Evolutionary conservation across 2,797 vertebrate species (phyloP), one percentile per base, ranked within the genome.

Genomic region (Galago senegalensis): DNA sequence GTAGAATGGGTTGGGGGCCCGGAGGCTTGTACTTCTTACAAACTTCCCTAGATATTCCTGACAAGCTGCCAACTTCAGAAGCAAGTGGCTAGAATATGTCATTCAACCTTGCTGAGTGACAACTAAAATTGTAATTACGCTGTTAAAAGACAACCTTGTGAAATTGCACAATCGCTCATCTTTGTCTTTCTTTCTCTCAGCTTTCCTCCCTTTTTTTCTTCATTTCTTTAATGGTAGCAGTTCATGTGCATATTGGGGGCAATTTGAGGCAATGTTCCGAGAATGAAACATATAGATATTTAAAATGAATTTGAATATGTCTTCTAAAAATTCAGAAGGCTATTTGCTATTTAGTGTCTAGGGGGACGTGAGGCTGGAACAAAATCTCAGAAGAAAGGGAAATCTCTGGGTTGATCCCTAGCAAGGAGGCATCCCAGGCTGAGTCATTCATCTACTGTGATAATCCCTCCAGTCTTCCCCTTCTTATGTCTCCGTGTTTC

Each of bases 41-140:
- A 4, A 95, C n/a, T 89, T 92, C 58, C 31, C 46, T 20, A 25
- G 84, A 31, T 94, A 37, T 31, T 89, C 40, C 91, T 94, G 94
- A 87, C 56, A 89, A 7, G 14, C 93, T 23, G 16, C 70, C 86
- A 95, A 79, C 65, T 82, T 89, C 72, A 34, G 31, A 96, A 95
- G 88, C 92, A 82, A 73, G 76, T 93, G 96, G 94, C 96, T 96
- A 61, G 94, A 91, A 93, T 25, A 21, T 92, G 91, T 84, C 94
- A 94, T n/a, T 94, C 96, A 97, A 2, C 56, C 25, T 49, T 56
- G 46, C 25, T 89, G 81, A 96, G 56, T 94, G 89, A 96, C 94
- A 96, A 63, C 93, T 87, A 20, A 85, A 82, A 96, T 11, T 82
- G 72, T 87, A 87, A 91, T 96, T 85, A 76, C 0, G 6, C 95